phyloP scores from a whole-genome alignment of 2,888 invertebrate genomes.

The Archips crataeganus region DNA sequence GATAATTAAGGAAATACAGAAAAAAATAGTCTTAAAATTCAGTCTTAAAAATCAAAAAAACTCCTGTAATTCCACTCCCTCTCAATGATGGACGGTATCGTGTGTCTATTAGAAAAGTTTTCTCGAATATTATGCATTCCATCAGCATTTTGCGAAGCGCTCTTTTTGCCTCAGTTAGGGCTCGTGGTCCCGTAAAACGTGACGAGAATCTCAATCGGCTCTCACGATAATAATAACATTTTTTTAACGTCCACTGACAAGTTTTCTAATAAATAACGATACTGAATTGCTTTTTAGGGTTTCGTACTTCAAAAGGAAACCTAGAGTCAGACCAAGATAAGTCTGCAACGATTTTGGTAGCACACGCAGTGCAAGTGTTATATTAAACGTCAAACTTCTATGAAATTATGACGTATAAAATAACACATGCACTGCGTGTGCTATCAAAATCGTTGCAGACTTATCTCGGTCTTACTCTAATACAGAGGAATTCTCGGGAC shows the following conservation, averaged over 20 bases:
- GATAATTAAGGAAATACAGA: no score
- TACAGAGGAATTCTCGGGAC: no score
- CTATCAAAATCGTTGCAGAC: no score
- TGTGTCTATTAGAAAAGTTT: constrained; percentile 36
- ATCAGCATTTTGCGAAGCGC: constrained; percentile 53
- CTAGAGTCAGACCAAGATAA: no score
- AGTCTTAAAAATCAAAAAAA: neutral
- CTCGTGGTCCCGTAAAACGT: constrained; percentile 47
- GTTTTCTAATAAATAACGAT: constrained; percentile 56
- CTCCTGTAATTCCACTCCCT: constrained; percentile 1
- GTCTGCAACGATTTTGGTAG: no score
- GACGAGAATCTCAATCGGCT: constrained; percentile 54
- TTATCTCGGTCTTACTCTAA: no score
- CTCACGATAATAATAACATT: constrained; percentile 42
- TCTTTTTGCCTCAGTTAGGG: constrained; percentile 49
- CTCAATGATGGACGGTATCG: constrained; percentile 24
- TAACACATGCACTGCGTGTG: no score
- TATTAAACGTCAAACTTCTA: no score
- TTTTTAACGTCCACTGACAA: constrained; percentile 39
- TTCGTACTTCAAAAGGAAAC: no score
- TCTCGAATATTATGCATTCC: constrained; percentile 55
- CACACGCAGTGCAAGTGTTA: no score
- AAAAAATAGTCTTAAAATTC: neutral
- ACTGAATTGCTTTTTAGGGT: constrained; percentile 38
- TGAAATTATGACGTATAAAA: no score